Base-by-base conservation (phyloP, 1,140 invertebrate genomes). In the Lordiphosa stackelbergi region DNA sequence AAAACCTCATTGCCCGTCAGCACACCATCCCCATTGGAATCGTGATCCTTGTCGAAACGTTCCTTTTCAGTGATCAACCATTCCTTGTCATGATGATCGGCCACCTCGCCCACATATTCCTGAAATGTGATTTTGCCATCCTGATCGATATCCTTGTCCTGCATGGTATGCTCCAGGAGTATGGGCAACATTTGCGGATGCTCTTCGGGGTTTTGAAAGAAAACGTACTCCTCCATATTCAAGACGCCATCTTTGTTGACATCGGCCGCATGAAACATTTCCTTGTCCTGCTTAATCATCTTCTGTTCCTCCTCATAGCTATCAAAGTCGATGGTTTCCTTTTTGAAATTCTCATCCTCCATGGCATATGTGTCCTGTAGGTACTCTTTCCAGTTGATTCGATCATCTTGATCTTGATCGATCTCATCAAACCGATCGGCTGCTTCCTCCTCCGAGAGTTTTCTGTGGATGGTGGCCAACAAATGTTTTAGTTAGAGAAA, bases 121-220 rank as follows among this genome's bases (percentile, higher is more conserved):
- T 94, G 91, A 86, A 96, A 96, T 89, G 91, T 92, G 40, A 97
- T 92, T 59, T 88, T 89, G 1, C 95, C 95, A 90, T 99, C 96
- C 24, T 91, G 90, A 88, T 98, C 92, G 24, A 69, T 89, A 88
- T 99, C 97, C 88, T 96, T 96, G 53, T 97, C 95, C 2, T 91
- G 88, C 53, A 98, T 88, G 1, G 94, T 95, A 87, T 96, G 95
- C 73, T 94, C 90, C 51, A 98, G 88, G 60, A 98, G 91, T 48
- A 94, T 89, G 16, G 93, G 91, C 71, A 95, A 91, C 97, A 99
- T 99, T 73, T 92, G 91, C 36, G 93, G 92, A 88, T 95, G 94
- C 87, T 99, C 97, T 88, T 98, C 97, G 0, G 98, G 97, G 89
- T 97, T 96, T 36, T 94, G 93, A 86, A 98, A 99, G 6, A 93